phyloP scores from a whole-genome alignment of 2,113 vertebrate genomes.

The Chrysemys picta region DNA sequence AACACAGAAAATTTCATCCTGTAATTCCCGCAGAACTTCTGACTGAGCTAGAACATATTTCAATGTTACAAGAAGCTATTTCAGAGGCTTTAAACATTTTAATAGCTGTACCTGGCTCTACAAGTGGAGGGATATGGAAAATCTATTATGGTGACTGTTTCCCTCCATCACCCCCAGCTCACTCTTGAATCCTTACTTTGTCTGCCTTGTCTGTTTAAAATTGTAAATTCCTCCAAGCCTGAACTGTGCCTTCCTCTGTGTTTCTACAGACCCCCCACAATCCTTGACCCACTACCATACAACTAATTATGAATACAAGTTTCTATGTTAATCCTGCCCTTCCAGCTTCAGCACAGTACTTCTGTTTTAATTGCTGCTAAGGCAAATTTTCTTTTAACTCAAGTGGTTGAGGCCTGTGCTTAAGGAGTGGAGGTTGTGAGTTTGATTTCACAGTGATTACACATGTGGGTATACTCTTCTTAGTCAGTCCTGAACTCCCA shows the following conservation, averaged over 20 bases:
- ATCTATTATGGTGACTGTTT: not conserved
- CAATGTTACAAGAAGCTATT: not conserved
- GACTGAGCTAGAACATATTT: not conserved
- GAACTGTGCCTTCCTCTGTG: accelerated
- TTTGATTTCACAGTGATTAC: not conserved
- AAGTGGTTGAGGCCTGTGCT: not conserved
- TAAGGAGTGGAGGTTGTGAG: not conserved
- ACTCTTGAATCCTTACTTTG: not conserved
- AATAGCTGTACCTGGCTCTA: not conserved
- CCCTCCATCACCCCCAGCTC: not conserved
- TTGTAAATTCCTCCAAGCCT: not conserved
- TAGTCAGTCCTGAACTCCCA: not conserved
- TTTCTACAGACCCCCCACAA: not conserved
- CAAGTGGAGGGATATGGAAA: not conserved
- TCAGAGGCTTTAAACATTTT: conserved; percentile 35
- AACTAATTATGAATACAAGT: not conserved
- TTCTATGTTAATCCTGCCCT: not conserved
- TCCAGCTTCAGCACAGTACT: not conserved
- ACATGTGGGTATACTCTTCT: not conserved
- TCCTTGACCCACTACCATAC: not conserved
- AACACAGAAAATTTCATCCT: not conserved
- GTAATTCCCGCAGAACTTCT: not conserved
- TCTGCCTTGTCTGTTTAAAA: not conserved
- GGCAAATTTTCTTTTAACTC: not conserved
- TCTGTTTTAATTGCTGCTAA: not conserved